phyloP scores from a whole-genome alignment of 2,888 invertebrate species.

The Chaetoderma sp. region DNA sequence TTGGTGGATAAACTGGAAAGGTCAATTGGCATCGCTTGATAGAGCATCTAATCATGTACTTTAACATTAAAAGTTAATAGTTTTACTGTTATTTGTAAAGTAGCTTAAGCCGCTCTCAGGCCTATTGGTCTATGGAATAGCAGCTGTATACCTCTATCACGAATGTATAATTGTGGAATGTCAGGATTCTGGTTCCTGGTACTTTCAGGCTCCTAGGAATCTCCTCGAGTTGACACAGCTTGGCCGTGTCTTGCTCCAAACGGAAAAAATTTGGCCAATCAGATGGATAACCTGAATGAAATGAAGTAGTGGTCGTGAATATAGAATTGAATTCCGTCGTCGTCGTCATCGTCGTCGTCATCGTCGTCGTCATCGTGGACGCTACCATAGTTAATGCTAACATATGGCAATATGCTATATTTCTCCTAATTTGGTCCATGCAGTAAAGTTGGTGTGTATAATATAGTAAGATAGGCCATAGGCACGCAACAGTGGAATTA shows the following conservation, averaged over 20 bases:
- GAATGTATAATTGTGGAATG: slow-evolving; percentile 30
- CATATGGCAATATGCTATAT: no score
- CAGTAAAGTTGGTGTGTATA: no score
- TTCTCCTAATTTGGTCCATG: no score
- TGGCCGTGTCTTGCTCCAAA: slow-evolving; percentile 28
- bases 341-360: no score
- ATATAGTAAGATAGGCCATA: no score
- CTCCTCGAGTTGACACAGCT: slow-evolving; percentile 35
- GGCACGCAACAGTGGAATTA: no score
- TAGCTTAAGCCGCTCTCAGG: neutral
- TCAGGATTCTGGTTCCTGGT: neutral
- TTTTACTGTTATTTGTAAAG: neutral
- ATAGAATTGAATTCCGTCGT: no score
- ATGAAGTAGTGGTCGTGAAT: no score
- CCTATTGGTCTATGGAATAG: neutral
- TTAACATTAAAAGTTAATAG: neutral
- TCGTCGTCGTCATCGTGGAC: no score
- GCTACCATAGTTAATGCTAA: no score
- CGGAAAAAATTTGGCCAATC: slow-evolving; percentile 31
- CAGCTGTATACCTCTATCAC: slow-evolving; percentile 16
- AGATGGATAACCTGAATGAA: slow-evolving; percentile 3
- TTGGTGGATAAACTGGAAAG: no score
- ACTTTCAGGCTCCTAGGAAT: slow-evolving; percentile 12
- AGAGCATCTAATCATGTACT: neutral
- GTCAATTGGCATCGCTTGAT: no score